Evolutionary conservation across 1,140 invertebrate species (phyloP).

Genomic region (Calephelis virginiensis): DNA sequence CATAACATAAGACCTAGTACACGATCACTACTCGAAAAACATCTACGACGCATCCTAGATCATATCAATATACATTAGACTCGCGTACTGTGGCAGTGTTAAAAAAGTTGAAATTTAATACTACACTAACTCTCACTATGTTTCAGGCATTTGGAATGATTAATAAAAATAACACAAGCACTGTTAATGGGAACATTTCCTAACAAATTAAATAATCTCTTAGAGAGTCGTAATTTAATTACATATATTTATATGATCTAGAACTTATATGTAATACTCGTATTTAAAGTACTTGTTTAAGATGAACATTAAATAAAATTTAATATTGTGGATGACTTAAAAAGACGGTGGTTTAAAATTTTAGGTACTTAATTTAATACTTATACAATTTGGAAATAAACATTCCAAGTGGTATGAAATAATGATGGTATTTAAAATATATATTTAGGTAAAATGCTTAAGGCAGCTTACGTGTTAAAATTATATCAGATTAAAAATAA

Average conservation of each 20-base stretch:
- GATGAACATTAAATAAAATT: slow-evolving; percentile 2
- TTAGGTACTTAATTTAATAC: slow-evolving; percentile 9
- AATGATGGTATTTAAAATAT: neutral
- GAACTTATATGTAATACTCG: slow-evolving; percentile 65
- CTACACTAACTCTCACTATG: slow-evolving; percentile 73
- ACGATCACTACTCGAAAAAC: slow-evolving; percentile 76
- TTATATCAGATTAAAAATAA: slow-evolving; percentile 9
- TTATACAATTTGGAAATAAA: neutral
- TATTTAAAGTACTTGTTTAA: slow-evolving; percentile 18
- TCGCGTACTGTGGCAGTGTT: slow-evolving; percentile 62
- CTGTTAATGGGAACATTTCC: slow-evolving; percentile 41
- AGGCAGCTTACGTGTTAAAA: slow-evolving; percentile 12
- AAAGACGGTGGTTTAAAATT: neutral
- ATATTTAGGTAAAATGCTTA: slow-evolving; percentile 9
- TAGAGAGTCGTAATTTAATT: slow-evolving; percentile 23
- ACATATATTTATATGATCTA: slow-evolving; percentile 78
- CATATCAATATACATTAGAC: slow-evolving; percentile 73
- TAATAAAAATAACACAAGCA: slow-evolving; percentile 56
- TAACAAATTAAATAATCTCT: slow-evolving; percentile 22
- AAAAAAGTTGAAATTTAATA: slow-evolving; percentile 50
- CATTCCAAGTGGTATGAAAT: neutral
- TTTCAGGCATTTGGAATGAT: slow-evolving; percentile 60
- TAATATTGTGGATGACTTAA: neutral
- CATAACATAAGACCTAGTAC: slow-evolving; percentile 74
- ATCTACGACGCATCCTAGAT: slow-evolving; percentile 76